phyloP scores from a whole-genome alignment of 2,797 vertebrate species.

The Galaxias olidus region DNA sequence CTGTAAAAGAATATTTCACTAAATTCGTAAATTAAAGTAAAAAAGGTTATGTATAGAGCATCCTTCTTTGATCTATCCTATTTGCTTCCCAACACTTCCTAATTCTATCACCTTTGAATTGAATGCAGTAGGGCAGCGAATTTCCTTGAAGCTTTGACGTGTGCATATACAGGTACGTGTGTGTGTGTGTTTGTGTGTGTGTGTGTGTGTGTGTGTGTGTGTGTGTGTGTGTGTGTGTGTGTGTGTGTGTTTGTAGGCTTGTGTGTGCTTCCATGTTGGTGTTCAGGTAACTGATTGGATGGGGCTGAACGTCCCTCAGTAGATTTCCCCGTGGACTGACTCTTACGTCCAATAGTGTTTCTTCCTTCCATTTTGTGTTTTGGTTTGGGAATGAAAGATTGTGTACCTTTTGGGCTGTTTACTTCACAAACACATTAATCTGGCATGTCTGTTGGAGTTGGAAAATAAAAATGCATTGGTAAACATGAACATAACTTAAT shows the following conservation, averaged over 20 bases:
- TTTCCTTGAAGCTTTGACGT: too few relatives aligned
- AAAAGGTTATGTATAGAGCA: not conserved
- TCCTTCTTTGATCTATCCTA: not conserved
- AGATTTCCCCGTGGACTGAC: constrained; percentile 59
- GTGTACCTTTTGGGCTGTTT: not conserved
- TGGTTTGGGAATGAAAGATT: constrained; percentile 15
- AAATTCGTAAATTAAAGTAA: too few relatives aligned
- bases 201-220: constrained; percentile 15
- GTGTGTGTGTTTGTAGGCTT: constrained; percentile 10
- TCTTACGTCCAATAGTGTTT: constrained; percentile 30
- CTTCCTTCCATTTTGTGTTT: constrained; percentile 44
- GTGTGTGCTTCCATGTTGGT: constrained; percentile 7
- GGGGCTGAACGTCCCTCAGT: constrained; percentile 38
- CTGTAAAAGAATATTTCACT: too few relatives aligned
- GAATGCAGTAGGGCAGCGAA: too few relatives aligned
- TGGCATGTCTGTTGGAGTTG: constrained; percentile 11
- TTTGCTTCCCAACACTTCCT: too few relatives aligned
- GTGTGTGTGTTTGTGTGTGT: not conserved
- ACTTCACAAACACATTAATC: constrained; percentile 25
- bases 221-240: constrained; percentile 14
- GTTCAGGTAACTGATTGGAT: constrained; percentile 37
- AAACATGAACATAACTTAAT: constrained; percentile 19
- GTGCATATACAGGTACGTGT: not conserved
- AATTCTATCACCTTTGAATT: too few relatives aligned
- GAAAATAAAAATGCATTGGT: constrained; percentile 12